Evolutionary conservation across 2,113 vertebrate genomes (phyloP).

Genomic region (Scytalopus superciliaris): DNA sequence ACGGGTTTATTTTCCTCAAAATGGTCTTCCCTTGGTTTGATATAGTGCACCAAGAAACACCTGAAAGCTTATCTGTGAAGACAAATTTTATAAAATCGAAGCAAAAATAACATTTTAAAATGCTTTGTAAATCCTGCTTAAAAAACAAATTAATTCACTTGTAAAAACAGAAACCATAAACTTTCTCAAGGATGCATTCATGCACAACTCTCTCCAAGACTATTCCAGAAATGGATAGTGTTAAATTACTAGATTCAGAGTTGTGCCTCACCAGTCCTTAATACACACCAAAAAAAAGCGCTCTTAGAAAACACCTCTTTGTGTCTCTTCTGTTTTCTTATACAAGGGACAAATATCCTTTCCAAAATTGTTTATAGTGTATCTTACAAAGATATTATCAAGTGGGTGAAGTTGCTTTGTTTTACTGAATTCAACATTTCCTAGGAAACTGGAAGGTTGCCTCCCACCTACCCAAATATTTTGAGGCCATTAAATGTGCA

Average conservation of each 20-base stretch:
- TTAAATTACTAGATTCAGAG: slow-evolving; percentile 9
- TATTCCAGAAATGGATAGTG: slow-evolving; percentile 17
- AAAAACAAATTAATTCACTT: slow-evolving; percentile 23
- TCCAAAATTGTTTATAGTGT: not conserved
- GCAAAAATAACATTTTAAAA: slow-evolving; percentile 21
- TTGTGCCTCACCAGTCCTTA: slow-evolving; percentile 8
- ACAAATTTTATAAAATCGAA: slow-evolving; percentile 5
- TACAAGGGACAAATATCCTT: not conserved
- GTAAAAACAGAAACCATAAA: slow-evolving; percentile 1
- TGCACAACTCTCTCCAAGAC: slow-evolving; percentile 15
- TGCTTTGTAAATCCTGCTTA: slow-evolving; percentile 7
- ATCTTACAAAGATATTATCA: not conserved
- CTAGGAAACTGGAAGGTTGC: not conserved
- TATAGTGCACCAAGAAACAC: not conserved
- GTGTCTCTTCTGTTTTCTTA: not conserved
- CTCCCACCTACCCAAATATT: not conserved
- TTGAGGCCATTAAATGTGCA: not conserved
- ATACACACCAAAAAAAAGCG: not conserved
- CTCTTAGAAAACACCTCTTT: not conserved
- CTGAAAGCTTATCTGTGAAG: not conserved
- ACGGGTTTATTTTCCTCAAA: slow-evolving; percentile 6
- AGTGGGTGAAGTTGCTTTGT: not conserved
- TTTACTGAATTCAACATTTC: not conserved
- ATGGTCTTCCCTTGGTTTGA: not conserved
- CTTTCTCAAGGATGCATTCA: slow-evolving; percentile 39